Base-by-base conservation (phyloP, 2,797 vertebrate genomes). In the Sebastes melanostomus region DNA sequence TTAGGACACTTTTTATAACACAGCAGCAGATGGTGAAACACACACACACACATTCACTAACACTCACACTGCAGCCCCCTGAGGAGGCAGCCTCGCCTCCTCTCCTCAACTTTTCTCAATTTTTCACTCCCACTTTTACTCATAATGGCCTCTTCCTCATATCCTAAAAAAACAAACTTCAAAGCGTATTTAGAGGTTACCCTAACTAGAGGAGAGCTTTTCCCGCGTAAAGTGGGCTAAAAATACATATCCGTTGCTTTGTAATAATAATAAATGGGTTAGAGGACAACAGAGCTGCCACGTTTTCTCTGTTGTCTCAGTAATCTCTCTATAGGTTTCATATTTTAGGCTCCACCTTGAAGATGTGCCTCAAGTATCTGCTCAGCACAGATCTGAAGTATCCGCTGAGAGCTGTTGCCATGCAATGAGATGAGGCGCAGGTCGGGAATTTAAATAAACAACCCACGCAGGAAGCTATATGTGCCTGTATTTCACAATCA, bases 1-100 rank as follows among this genome's bases (percentile, higher is more conserved):
- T 87, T 84, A 76, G 87, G 66, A 76, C 78, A 84, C 75, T 90
- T 89, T 92, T 91, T 87, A 72, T 87, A 87, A 91, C 78, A 65
- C 78, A 70, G 88, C 86, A 91, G 91, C 92, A 93, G 91, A 94
- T 93, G 93, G 92, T 80, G 82, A 83, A 85, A 82, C 61, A 54
- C 54, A 76, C 73, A 78, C 80, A 27, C 82, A 81, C 78, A 72
- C 72, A 18, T 32, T 42, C 75, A 14, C 56, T 55, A 62, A 87
- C 78, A 75, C 78, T 60, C 88, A 76, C 85, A 71, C 81, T 71
- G 74, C 72, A 42, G 75, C 84, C 80, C 84, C 87, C 86, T 58
- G 72, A 90, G 88, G 86, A 87, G 80, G 79, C 66, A 84, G 77
- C 82, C 83, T 85, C 58, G 29, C 86, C 84, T 91, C 70, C 86